Conservation (phyloP, 2,113 vertebrate species). For the Cricetomys ansorgei region DNA sequence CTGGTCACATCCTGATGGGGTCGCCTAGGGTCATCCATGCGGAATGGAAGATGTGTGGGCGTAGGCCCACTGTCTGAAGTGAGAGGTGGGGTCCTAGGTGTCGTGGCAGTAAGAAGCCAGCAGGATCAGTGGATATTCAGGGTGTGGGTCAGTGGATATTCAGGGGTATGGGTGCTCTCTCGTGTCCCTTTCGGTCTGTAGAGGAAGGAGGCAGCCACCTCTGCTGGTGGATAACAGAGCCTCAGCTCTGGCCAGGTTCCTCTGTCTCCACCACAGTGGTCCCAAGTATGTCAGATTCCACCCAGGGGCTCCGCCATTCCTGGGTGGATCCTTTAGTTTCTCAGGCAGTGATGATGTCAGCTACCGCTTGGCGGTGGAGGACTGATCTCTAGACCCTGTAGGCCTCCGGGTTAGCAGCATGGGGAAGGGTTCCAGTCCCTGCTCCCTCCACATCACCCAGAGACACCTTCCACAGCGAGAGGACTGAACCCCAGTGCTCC, state of each 20-base stretch:
- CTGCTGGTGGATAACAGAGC: not conserved
- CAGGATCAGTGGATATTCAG: not conserved
- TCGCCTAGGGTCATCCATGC: not conserved
- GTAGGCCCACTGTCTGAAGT: not conserved
- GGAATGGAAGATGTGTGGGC: not conserved
- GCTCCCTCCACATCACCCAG: not conserved
- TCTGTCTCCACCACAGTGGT: no score
- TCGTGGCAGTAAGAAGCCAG: not conserved
- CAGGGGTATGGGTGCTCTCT: not conserved
- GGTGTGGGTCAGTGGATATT: not conserved
- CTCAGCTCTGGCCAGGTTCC: not conserved
- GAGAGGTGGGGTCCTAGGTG: not conserved
- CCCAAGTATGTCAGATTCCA: not conserved
- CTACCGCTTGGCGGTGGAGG: not conserved
- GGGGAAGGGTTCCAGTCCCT: no score
- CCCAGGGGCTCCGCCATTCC: not conserved
- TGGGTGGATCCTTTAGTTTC: not conserved
- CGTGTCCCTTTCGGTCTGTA: not conserved
- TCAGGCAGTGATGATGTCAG: not conserved
- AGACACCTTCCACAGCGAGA: fast-evolving
- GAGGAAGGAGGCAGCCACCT: not conserved
- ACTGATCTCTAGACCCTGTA: not conserved
- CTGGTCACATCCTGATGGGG: not conserved
- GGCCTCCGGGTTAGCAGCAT: not conserved
- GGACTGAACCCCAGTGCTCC: fast-evolving